Conservation (phyloP, 2,888 invertebrate genomes). For the Dorcus hopei region DNA sequence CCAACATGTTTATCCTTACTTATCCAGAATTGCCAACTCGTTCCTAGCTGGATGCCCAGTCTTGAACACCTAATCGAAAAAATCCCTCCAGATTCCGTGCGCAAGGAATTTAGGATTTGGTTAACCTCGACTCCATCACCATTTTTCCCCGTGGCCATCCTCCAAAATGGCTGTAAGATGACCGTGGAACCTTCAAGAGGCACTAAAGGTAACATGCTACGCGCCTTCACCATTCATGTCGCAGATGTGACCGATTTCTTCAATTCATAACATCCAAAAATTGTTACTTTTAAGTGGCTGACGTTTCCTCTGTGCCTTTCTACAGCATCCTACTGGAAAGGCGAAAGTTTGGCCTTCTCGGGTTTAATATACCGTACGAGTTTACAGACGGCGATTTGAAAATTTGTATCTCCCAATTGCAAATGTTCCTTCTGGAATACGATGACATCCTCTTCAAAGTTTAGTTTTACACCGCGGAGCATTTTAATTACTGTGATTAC, state of each 20-base stretch:
- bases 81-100: conserved; percentile 68
- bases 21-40: conserved; percentile 81
- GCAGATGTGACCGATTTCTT: conserved; percentile 63
- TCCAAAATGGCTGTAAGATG: conserved; percentile 82
- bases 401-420: conserved; percentile 81
- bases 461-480: conserved; percentile 66
- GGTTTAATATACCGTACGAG: conserved; percentile 88
- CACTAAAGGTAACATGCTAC: conserved; percentile 68
- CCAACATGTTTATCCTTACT: conserved; percentile 1
- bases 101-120: conserved; percentile 78
- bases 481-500: conserved; percentile 85
- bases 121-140: conserved; percentile 76
- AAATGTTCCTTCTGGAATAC: conserved; percentile 78
- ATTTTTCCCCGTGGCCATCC: conserved; percentile 70
- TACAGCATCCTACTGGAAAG: conserved; percentile 80
- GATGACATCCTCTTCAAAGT: conserved; percentile 72
- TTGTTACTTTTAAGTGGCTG: conserved; percentile 68
- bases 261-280: conserved; percentile 57
- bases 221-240: conserved; percentile 60
- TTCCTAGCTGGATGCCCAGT: conserved; percentile 86
- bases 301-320: conserved; percentile 84
- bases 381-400: conserved; percentile 85
- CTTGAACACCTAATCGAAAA: conserved; percentile 76
- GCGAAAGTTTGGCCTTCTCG: conserved; percentile 67
- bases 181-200: conserved; percentile 79